These are phyloP conservation scores for Lepidocyrtoides sp. DNA, from an alignment of 2,888 invertebrate genomes.

Conservation along the genomic window DNA sequence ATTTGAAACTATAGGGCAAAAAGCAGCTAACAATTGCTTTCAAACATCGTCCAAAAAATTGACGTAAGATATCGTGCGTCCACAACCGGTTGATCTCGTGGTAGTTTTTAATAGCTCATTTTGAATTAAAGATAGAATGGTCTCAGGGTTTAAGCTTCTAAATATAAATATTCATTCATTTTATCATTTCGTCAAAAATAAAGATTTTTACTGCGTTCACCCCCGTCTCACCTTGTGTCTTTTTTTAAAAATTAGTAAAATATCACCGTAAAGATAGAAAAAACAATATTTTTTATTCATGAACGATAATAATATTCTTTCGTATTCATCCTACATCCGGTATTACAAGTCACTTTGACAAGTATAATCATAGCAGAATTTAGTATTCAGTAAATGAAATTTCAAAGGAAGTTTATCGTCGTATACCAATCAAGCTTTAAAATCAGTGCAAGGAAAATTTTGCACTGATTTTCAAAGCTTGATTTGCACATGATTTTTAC, in stretches of 20 bases:
- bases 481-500: too few relatives aligned
- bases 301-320: neutral
- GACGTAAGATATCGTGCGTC: conserved; percentile 10
- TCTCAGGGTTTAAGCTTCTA: neutral
- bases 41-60: conserved; percentile 8
- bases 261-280: neutral
- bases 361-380: neutral
- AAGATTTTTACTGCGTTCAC: conserved; percentile 9
- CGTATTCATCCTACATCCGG: conserved; percentile 5
- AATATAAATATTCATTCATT: conserved; percentile 56
- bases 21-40: neutral
- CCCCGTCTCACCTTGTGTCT: conserved; percentile 33
- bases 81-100: conserved; percentile 61
- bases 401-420: neutral
- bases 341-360: conserved; percentile 18
- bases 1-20: too few relatives aligned
- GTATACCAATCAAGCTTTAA: too few relatives aligned
- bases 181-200: neutral
- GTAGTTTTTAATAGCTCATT: conserved; percentile 64
- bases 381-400: neutral
- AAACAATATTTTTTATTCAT: conserved; percentile 45
- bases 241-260: conserved; percentile 87
- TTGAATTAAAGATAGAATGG: conserved; percentile 46
- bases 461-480: too few relatives aligned
- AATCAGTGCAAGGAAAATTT: too few relatives aligned